Base-by-base conservation (phyloP, 2,797 vertebrate genomes). In the Periophthalmus magnuspinnatus region DNA sequence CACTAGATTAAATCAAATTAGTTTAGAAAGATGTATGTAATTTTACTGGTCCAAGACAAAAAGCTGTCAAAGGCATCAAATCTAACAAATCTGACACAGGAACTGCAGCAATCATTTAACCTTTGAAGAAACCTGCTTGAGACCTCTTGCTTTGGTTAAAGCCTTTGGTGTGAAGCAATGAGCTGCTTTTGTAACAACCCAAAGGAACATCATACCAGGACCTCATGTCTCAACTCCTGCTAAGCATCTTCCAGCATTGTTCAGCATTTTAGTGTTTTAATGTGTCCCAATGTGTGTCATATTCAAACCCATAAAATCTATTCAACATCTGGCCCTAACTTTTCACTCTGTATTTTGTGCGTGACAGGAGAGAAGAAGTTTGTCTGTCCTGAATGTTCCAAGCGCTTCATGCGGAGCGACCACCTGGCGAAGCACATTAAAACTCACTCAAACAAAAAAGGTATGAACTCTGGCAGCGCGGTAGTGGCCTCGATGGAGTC, bases 361-460 rank as follows among this genome's bases (percentile, higher is more conserved):
- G 80, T 73, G 74, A 84, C 92, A 99, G 98, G 98, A 86, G 98
- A 99, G 91, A 99, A 99, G 95, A 99, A 99, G 91, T 99, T 99
- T 91, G 97, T 98, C 87, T 99, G 97, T 92, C 95, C 95, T 3
- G 97, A 99, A 93, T 99, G 98, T 92, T 97, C 97, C 86, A 99
- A 99, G 91, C 95, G 97, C 78, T 99, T 99, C 91, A 99, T 99
- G 97, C 96, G 98, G 90, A 99, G 98, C 88, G 97, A 99, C 89
- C 98, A 99, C 88, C 96, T 99, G 95, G 97, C 97, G 87, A 99
- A 99, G 95, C 98, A 99, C 92, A 98, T 99, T 94, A 99, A 99
- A 95, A 99, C 98, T 70, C 98, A 99, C 93, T 96, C 97, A 90
- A 99, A 99, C 95, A 99, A 99, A 94, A 99, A 99, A 93, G 96